A percentile compares a stretch with the other conserved stretches of the same genome.
Conservation (phyloP, 2,888 invertebrate genomes). For the Tenthredo livida region DNA sequence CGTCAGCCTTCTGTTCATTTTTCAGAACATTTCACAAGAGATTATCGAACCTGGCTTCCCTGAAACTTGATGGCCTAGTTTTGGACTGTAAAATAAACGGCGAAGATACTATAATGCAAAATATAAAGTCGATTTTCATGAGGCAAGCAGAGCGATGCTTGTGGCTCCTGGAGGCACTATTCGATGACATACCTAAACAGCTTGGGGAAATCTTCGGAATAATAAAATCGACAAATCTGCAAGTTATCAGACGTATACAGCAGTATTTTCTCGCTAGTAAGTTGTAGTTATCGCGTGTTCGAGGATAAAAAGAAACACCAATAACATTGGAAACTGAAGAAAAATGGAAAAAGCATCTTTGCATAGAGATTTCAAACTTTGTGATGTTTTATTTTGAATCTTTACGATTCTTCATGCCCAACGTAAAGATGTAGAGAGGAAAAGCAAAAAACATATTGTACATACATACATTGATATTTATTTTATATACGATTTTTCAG, state of each 20-base stretch:
- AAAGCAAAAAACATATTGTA: background rate
- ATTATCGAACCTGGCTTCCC: constrained; percentile 16
- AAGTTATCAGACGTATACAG: constrained; percentile 20
- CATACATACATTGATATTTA: no score
- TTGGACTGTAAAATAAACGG: constrained; percentile 41
- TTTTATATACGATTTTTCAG: constrained; percentile 1
- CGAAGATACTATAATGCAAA: background rate
- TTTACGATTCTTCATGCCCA: no score
- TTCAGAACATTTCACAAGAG: constrained; percentile 23
- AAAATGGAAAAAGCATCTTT: background rate
- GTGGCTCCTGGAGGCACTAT: constrained; percentile 22
- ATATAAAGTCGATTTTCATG: constrained; percentile 14
- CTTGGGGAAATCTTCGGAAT: background rate
- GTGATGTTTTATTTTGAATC: background rate
- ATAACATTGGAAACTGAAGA: background rate
- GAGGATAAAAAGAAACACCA: background rate
- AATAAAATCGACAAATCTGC: constrained; percentile 9
- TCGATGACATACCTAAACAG: constrained; percentile 24
- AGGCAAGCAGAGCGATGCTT: constrained; percentile 45
- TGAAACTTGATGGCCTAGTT: constrained; percentile 30
- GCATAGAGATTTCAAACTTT: no score
- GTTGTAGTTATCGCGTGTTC: background rate
- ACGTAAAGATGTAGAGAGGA: background rate
- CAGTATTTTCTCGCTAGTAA: constrained; percentile 23
- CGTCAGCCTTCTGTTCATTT: background rate